These are phyloP conservation scores for Habroteleia sp. DNA, from an alignment of 2,888 invertebrate species.

Conservation along the genomic window DNA sequence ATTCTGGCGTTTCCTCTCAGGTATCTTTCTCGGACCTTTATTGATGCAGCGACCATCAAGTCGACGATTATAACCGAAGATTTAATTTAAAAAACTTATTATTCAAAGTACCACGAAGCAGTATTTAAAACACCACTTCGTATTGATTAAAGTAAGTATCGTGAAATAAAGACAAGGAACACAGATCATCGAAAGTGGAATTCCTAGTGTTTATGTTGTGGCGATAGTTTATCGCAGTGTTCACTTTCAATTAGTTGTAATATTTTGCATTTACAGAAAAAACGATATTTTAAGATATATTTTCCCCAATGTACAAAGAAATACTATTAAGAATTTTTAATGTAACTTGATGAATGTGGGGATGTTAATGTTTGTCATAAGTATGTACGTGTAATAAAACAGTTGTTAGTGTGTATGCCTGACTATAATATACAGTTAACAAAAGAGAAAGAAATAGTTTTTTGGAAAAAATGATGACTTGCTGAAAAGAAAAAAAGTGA, in stretches of 20 bases:
- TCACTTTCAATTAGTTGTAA: constrained; percentile 17
- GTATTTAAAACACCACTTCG: constrained; percentile 8
- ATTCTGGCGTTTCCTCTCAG: constrained; percentile 81
- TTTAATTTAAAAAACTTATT: constrained; percentile 17
- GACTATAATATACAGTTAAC: constrained; percentile 18
- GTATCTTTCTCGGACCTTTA: constrained; percentile 81
- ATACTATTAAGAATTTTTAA: constrained; percentile 27
- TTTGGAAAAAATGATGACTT: constrained; percentile 15
- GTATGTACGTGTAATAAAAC: constrained; percentile 17
- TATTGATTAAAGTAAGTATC: constrained; percentile 5
- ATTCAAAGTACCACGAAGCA: constrained; percentile 18
- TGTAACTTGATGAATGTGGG: constrained; percentile 42
- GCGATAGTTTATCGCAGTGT: constrained; percentile 14
- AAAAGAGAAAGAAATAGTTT: constrained; percentile 48
- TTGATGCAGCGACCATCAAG: constrained; percentile 74
- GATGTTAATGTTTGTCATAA: constrained; percentile 37
- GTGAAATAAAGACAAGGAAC: constrained; percentile 1
- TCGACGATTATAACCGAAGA: constrained; percentile 69
- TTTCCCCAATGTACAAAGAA: constrained; percentile 55
- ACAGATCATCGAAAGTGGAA: constrained; percentile 12
- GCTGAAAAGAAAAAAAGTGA: constrained; percentile 4
- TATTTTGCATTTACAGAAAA: constrained; percentile 35
- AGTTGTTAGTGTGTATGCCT: constrained; percentile 47
- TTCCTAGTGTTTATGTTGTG: constrained; percentile 34
- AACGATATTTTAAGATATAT: constrained; percentile 49